Evolutionary conservation across 1,140 invertebrate species (phyloP), one percentile per base, ranked within the genome.

Genomic region (Saccostrea cuccullata): DNA sequence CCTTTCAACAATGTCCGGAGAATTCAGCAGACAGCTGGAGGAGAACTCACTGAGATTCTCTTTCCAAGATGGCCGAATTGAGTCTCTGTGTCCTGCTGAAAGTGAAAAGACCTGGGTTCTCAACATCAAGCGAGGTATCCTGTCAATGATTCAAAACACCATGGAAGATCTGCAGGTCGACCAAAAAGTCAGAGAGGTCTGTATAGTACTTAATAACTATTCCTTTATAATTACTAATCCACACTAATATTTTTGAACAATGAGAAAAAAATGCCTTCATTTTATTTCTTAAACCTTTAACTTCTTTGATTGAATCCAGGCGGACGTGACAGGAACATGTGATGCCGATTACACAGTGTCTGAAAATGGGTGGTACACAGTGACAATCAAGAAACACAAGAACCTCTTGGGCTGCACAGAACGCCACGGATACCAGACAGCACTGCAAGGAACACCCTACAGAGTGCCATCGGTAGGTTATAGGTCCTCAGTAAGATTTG

Each of bases 61-160:
- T 20, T 96, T 95, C 93, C 95, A 96, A 92, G 95, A 96, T 94
- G 96, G 96, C 17, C 88, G 87, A 15, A 91, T 96, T 36, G 95
- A 96, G 11, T 91, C 94, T 36, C 67, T 96, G 15, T 96, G 96
- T 90, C 89, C 93, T 0, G 77, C 70, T 20, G 87, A 90, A 4
- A 90, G 92, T 96, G 98, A 99, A 91, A 95, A 96, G 9, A 95
- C 96, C 3, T 98, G 97, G 97, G 96, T 97, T 0, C 95, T 98
- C 83, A 99, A 99, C 95, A 96, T 98, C 93, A 98, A 98, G 94
- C 96, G 97, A 91, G 98, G 97, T 56, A 96, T 98, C 17, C 94
- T 99, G 6, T 98, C 98, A 0, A 96, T 98, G 89, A 96, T 99
- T 82, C 98, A 99, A 92, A 99, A 98, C 93, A 97, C 97, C 40